Percentiles rank a stretch among this genome's conserved stretches.
These are phyloP conservation scores for Subanguina moxae DNA, from an alignment of 1,140 invertebrate genomes.

Conservation along the genomic window DNA sequence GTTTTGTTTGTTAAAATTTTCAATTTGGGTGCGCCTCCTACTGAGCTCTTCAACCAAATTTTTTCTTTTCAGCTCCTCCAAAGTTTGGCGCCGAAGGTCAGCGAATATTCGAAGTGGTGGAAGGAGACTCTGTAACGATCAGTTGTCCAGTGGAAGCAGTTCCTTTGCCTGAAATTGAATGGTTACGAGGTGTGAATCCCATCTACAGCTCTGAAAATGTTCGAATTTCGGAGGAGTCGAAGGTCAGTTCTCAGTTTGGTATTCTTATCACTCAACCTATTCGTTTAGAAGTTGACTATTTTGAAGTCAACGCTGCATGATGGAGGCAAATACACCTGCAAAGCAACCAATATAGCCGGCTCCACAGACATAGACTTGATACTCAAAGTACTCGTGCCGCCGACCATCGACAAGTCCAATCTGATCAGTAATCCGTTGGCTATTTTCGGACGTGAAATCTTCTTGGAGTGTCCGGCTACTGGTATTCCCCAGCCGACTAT, in stretches of 20 bases:
- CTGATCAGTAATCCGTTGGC: conserved; percentile 59
- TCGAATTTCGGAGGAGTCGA: conserved; percentile 42
- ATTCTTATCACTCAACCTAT: not conserved
- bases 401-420: conserved; percentile 63
- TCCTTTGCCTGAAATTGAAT: conserved; percentile 38
- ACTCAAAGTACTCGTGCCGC: conserved; percentile 61
- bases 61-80: conserved; percentile 60
- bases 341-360: conserved; percentile 61
- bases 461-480: conserved; percentile 62
- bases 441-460: conserved; percentile 59
- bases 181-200: conserved; percentile 48
- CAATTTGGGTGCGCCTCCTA: not conserved
- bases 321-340: conserved; percentile 61
- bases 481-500: conserved; percentile 59
- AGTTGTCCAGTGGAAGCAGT: conserved; percentile 52
- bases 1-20: not conserved
- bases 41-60: not conserved
- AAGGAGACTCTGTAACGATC: conserved; percentile 34
- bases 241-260: conserved; percentile 22
- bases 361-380: conserved; percentile 59
- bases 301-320: conserved; percentile 51
- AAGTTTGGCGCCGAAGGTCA: conserved; percentile 52
- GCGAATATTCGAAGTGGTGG: conserved; percentile 50
- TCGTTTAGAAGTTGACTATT: conserved; percentile 56
- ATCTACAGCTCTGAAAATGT: conserved; percentile 43